Evolutionary conservation across 2,113 vertebrate species (phyloP).

Genomic region (Sapajus apella): DNA sequence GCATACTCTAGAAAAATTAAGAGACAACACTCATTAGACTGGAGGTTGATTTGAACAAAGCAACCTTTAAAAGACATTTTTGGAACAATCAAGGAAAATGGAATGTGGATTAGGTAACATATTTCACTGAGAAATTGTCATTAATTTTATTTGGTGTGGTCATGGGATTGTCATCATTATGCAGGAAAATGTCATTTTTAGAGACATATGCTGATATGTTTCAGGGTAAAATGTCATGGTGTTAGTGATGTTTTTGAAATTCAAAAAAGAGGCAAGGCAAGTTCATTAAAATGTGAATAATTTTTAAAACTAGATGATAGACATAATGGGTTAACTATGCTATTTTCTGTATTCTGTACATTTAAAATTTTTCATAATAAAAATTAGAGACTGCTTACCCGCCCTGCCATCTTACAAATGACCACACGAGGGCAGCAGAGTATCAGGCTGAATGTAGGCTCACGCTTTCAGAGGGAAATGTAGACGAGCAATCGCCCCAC

Average conservation of each 20-base stretch:
- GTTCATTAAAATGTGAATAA: neutral
- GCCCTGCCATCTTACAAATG: neutral
- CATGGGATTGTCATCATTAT: neutral
- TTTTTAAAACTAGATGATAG: neutral
- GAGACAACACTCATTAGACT: neutral
- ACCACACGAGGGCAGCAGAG: slow-evolving; percentile 56
- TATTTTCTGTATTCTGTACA: neutral
- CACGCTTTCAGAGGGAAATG: neutral
- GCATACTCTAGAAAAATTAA: neutral
- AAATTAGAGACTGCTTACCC: neutral
- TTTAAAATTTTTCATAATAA: neutral
- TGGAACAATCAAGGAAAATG: neutral
- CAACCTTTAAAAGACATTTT: neutral
- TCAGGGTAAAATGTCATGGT: neutral
- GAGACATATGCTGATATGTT: neutral
- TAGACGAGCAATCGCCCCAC: neutral
- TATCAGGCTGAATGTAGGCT: neutral
- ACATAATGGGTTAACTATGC: neutral
- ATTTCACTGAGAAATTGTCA: neutral
- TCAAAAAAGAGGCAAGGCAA: neutral
- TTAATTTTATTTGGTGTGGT: neutral
- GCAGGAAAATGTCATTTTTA: slow-evolving; percentile 2
- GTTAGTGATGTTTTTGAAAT: neutral
- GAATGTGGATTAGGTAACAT: neutral
- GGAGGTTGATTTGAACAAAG: neutral